These are phyloP conservation scores for Lasioglossum figueresi DNA, from an alignment of 2,888 invertebrate species.

Conservation along the genomic window DNA sequence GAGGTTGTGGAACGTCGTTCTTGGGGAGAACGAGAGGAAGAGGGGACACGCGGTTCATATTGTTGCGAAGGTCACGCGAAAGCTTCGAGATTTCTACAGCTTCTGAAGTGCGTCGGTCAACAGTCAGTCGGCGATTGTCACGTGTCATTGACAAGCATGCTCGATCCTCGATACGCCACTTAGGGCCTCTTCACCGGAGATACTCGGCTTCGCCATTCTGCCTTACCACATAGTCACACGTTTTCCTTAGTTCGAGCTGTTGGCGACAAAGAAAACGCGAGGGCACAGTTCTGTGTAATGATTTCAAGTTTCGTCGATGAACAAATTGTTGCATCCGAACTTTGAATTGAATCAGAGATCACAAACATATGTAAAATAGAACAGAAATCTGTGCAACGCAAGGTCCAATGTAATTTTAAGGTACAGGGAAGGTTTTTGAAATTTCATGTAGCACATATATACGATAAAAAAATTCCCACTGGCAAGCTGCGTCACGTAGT, in stretches of 20 bases:
- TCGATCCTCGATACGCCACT: conserved; percentile 11
- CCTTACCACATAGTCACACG: neutral
- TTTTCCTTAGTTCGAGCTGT: neutral
- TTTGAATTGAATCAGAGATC: neutral
- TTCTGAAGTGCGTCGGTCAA: conserved; percentile 11
- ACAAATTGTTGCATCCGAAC: neutral
- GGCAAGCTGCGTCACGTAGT: neutral
- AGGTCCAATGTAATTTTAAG: neutral
- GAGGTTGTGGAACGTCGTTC: neutral
- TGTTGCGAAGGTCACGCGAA: neutral
- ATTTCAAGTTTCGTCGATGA: neutral
- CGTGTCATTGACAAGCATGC: conserved; percentile 10
- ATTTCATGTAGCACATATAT: neutral
- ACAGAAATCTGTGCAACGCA: neutral
- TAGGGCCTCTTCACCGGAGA: neutral
- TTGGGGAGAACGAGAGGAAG: neutral
- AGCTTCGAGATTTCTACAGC: conserved; percentile 5
- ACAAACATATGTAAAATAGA: neutral
- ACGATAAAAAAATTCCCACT: neutral
- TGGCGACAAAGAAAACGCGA: neutral
- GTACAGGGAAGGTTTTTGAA: neutral
- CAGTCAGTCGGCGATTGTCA: conserved; percentile 13
- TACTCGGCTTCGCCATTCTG: neutral
- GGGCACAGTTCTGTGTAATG: neutral
- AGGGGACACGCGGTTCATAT: neutral